Evolutionary conservation across 64 coral and sea anemone species (phyloP), one percentile per base, ranked within the genome.

Genomic region (Platygyra sinensis): DNA sequence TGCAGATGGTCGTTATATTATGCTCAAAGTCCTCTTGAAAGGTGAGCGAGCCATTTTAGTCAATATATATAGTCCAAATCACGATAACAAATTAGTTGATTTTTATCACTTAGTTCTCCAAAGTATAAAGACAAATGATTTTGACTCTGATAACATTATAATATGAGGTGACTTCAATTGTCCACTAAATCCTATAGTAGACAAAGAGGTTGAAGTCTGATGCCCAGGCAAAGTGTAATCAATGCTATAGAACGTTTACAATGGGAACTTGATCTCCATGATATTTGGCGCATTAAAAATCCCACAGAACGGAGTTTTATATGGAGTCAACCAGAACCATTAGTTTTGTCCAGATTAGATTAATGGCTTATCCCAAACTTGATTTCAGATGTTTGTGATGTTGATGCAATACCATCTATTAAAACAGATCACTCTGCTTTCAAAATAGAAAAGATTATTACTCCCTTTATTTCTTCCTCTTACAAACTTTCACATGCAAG

Each of bases 171-270:
- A 88, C 20, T 88, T 75, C 20, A 36, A 73, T 33, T 90, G 62
- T 81, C 77, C 77, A 19, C 72, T 80, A 72, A 90, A 90, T 20
- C 62, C 77, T 10, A 54, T 62, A 15, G 42, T 63, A 32, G 73
- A 77, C 50, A 88, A 77, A 90, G 72, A 73, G 88, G 88, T 30
- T 2, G 88, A 2, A 80, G 57, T 72, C 71, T 81, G 14, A 55
- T 71, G 29, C 76, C 88, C 11, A 90, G 77, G 42, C 77, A 90
- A 80, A 36, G 33, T 22, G 86, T 88, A n/a, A 88, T 64, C 24
- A 28, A 88, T 30, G 22, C 73, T 18, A 77, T 88, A 38, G 52
- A 77, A 20, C 30, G 63, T 22, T 42, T 88, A 31, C 72, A 54
- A 13, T 54, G 8, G 8, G 52, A 54, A 13, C 52, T 54, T 8